phyloP scores from a whole-genome alignment of 2,113 vertebrate species.

The Cygnus atratus region DNA sequence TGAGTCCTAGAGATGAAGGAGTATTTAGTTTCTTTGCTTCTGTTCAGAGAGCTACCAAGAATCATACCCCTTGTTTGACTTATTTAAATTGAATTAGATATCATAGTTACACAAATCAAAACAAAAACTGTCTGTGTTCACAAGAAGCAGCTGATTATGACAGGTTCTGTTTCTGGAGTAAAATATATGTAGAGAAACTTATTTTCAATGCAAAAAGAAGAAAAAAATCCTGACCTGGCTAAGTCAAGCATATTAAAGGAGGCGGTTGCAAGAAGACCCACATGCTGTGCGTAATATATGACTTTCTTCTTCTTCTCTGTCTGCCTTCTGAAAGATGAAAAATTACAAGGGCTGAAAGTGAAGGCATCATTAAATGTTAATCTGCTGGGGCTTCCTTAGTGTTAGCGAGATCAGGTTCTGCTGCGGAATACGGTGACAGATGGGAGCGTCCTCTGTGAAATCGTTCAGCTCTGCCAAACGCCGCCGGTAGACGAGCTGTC shows the following conservation, averaged over 20 bases:
- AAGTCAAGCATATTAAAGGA: slow-evolving; percentile 14
- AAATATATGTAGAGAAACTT: background rate
- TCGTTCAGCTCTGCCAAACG: background rate
- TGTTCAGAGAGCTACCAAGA: background rate
- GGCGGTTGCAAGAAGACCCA: background rate
- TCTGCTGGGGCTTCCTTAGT: slow-evolving; percentile 52
- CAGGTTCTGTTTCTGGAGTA: background rate
- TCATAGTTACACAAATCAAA: background rate
- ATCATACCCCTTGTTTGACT: background rate
- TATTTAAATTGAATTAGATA: slow-evolving; percentile 2
- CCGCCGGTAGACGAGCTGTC: background rate
- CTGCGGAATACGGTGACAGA: slow-evolving; percentile 51
- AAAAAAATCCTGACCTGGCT: background rate
- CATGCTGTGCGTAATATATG: background rate
- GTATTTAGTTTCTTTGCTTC: background rate
- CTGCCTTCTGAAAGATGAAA: slow-evolving; percentile 32
- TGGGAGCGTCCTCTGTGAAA: slow-evolving; percentile 54
- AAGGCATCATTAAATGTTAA: slow-evolving; percentile 71
- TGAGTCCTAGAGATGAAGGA: background rate
- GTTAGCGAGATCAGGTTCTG: slow-evolving; percentile 43
- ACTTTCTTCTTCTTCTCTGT: slow-evolving; percentile 1
- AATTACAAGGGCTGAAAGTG: slow-evolving; percentile 44
- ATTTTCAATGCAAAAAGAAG: background rate
- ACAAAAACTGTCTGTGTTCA: background rate
- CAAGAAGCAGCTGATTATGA: background rate